phyloP scores from a whole-genome alignment of 2,113 vertebrate genomes.

The Silurus glanis region DNA sequence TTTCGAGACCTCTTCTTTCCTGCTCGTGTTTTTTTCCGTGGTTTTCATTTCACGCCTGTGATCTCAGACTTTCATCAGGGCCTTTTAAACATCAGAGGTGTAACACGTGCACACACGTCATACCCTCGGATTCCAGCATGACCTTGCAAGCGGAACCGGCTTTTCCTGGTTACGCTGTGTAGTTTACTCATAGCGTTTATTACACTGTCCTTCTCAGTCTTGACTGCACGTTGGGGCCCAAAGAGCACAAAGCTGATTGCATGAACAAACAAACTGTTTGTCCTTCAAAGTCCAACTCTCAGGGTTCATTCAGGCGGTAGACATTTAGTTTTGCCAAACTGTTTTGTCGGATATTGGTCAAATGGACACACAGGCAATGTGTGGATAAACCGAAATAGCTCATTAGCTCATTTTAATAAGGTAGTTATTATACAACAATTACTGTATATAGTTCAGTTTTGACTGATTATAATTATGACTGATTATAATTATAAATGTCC shows the following conservation, averaged over 20 bases:
- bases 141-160: constrained; percentile 63
- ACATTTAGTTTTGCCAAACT: constrained; percentile 26
- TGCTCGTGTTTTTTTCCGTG: not conserved
- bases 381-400: not conserved
- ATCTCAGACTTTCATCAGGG: constrained; percentile 45
- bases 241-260: constrained; percentile 71
- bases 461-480: too few relatives aligned
- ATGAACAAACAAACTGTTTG: constrained; percentile 73
- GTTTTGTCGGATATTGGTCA: not conserved
- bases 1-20: not conserved
- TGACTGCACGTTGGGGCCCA: constrained; percentile 58
- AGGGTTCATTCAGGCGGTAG: not conserved
- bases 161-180: constrained; percentile 66
- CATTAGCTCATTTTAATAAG: not conserved
- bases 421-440: not conserved
- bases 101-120: constrained; percentile 40
- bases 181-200: constrained; percentile 57
- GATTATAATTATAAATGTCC: too few relatives aligned
- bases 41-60: constrained; percentile 20
- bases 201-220: constrained; percentile 63
- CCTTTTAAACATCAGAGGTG: constrained; percentile 45
- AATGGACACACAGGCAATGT: not conserved
- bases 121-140: constrained; percentile 59
- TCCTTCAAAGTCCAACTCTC: constrained; percentile 55
- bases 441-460: not conserved